phyloP scores from a whole-genome alignment of 2,113 vertebrate species.

The Ranitomeya variabilis region DNA sequence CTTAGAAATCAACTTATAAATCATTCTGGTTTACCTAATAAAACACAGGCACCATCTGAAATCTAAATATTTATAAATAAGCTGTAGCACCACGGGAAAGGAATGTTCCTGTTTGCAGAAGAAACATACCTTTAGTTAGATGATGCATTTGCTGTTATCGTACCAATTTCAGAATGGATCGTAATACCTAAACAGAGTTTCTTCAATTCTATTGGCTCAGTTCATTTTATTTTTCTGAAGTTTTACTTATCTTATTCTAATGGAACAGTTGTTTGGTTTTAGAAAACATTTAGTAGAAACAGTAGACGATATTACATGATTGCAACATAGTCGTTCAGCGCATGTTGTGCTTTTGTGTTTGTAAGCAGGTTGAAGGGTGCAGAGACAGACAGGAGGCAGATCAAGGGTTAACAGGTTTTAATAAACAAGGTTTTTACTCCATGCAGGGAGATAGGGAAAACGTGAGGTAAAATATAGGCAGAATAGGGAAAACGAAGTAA shows the following conservation, averaged over 20 bases:
- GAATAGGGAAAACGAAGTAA: no score
- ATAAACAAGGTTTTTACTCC: no score
- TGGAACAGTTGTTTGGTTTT: not conserved
- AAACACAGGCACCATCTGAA: conserved; percentile 45
- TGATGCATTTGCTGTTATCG: not conserved
- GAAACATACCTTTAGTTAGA: conserved; percentile 22
- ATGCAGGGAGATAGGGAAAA: no score
- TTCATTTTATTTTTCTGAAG: not conserved
- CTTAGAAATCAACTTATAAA: conserved; percentile 7
- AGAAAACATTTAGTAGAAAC: not conserved
- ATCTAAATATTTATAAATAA: conserved; percentile 54
- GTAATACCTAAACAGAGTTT: not conserved
- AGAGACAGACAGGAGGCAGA: no score
- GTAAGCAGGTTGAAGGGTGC: no score
- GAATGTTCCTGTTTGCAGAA: conserved; percentile 50
- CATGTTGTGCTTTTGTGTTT: no score
- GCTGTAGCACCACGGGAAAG: conserved; percentile 21
- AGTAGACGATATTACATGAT: not conserved
- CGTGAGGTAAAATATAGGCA: no score
- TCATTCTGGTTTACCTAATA: conserved; percentile 31
- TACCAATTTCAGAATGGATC: not conserved
- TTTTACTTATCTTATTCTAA: not conserved
- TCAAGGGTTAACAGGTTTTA: no score
- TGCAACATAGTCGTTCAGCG: no score
- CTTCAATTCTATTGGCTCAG: not conserved